Percentiles rank a stretch among this genome's conserved stretches.
phyloP scores from a whole-genome alignment of 2,797 vertebrate genomes.

The Pangasius mekongensis region DNA sequence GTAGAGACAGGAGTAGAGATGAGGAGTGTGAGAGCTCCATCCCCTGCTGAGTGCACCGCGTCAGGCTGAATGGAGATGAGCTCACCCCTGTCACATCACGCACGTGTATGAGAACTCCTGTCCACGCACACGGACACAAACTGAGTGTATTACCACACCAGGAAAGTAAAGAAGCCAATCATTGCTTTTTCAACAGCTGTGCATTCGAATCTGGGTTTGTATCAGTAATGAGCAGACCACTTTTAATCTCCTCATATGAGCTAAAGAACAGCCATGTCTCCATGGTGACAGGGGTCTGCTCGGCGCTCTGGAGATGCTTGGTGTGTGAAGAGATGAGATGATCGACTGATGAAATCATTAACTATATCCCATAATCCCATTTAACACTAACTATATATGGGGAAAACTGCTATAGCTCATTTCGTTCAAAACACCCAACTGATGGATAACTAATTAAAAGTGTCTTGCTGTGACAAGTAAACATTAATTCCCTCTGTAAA shows the following conservation, averaged over 20 bases:
- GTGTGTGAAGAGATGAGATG: constrained; percentile 45
- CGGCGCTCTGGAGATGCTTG: constrained; percentile 50
- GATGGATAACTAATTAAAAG: constrained; percentile 25
- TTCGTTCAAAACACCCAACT: background rate
- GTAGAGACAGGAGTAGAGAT: constrained; percentile 67
- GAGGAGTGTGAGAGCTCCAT: constrained; percentile 62
- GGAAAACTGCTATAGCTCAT: constrained; percentile 2
- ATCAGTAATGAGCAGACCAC: constrained; percentile 47
- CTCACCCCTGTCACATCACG: constrained; percentile 78
- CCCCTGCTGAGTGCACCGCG: constrained; percentile 72
- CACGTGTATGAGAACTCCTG: constrained; percentile 58
- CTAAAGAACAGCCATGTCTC: constrained; percentile 53
- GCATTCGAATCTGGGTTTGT: constrained; percentile 39
- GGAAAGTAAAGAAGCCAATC: constrained; percentile 20
- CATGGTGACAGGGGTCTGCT: constrained; percentile 60
- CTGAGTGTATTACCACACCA: constrained; percentile 9
- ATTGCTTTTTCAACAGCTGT: constrained; percentile 9
- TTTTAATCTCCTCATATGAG: constrained; percentile 54
- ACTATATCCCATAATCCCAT: constrained; percentile 39
- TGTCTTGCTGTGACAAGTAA: background rate
- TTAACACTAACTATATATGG: constrained; percentile 36
- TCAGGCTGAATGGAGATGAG: constrained; percentile 66
- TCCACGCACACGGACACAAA: constrained; percentile 68
- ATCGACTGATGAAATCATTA: constrained; percentile 48
- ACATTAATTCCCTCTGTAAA: background rate